Conservation (phyloP, 2,888 invertebrate genomes). For the Digitonthophagus gazella region DNA sequence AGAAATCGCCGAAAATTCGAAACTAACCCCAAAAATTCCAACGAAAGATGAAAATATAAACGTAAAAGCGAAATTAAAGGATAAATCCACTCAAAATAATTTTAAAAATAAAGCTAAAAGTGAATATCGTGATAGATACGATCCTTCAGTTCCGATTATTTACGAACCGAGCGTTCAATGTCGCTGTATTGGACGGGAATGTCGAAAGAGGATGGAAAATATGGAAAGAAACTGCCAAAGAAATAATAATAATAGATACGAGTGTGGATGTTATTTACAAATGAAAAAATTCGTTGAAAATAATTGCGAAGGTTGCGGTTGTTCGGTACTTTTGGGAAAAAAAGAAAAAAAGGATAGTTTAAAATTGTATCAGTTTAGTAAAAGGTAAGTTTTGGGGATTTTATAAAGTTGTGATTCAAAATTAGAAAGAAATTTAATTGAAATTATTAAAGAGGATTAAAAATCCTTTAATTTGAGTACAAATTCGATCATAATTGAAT, state of each 20-base stretch:
- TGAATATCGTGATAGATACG: neutral
- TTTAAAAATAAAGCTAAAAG: too few relatives aligned
- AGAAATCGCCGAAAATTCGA: neutral
- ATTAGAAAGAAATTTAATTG: too few relatives aligned
- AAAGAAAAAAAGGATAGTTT: too few relatives aligned
- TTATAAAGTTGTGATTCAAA: neutral
- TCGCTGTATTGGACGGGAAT: neutral
- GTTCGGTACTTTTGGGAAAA: too few relatives aligned
- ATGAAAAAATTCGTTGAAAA: conserved; percentile 22
- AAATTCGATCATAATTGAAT: too few relatives aligned
- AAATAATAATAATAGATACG: conserved; percentile 14
- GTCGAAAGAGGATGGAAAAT: too few relatives aligned
- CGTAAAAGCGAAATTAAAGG: neutral
- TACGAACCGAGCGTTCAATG: neutral
- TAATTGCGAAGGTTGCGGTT: neutral
- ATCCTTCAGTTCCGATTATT: neutral
- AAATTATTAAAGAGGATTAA: too few relatives aligned
- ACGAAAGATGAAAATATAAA: neutral
- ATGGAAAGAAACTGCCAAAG: too few relatives aligned
- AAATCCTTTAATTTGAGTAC: too few relatives aligned
- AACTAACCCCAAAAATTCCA: neutral
- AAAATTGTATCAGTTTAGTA: too few relatives aligned
- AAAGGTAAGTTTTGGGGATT: conserved; percentile 1
- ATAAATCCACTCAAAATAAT: neutral
- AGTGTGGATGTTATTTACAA: conserved; percentile 25